Evolutionary conservation across 2,797 vertebrate genomes (phyloP).

Genomic region (Agapornis canus): DNA sequence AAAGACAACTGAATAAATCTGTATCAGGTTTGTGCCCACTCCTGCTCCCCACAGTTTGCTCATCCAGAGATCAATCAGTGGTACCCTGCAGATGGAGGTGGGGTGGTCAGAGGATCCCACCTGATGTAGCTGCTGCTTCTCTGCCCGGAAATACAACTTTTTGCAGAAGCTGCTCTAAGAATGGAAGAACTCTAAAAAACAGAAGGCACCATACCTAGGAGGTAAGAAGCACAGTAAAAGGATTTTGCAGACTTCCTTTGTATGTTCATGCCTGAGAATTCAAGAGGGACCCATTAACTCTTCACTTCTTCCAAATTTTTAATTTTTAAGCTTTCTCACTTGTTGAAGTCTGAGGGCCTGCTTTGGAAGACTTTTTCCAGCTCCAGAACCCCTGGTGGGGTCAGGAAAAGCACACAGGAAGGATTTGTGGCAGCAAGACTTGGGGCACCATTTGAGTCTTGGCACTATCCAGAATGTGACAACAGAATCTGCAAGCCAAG

Average conservation of each 20-base stretch:
- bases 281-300: not conserved
- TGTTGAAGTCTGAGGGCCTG: not conserved
- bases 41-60: not conserved
- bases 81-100: not conserved
- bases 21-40: not conserved
- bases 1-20: not conserved
- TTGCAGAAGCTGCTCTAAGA: not conserved
- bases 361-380: not conserved
- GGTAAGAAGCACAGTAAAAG: not conserved
- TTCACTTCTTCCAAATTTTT: not conserved
- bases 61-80: not conserved
- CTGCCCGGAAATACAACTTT: not conserved
- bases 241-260: not conserved
- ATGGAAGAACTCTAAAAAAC: not conserved
- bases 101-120: not conserved
- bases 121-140: not conserved
- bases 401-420: accelerated
- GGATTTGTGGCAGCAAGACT: not conserved
- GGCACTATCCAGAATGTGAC: not conserved
- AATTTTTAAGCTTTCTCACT: not conserved
- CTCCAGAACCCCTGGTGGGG: not conserved
- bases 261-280: not conserved
- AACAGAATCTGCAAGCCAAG: not conserved
- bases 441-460: not conserved
- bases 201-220: not conserved